Base-by-base conservation (phyloP, 2,888 invertebrate genomes). In the Cerastoderma edule region DNA sequence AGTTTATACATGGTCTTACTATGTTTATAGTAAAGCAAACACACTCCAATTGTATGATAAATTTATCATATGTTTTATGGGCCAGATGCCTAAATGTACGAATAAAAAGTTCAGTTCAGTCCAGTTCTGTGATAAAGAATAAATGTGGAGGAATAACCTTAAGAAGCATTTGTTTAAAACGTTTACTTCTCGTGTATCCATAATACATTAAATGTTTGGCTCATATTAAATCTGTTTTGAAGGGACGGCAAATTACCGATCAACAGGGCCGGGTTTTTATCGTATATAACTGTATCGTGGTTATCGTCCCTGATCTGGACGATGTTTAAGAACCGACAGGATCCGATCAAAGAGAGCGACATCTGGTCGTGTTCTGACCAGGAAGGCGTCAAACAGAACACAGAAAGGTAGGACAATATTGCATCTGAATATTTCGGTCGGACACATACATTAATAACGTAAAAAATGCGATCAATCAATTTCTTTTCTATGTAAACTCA, bases 241-340 rank as follows among this genome's bases (percentile, higher is more conserved):
- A 82, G 86, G 39, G 86, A 86, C 69, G 86, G 86, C 2, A 84
- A 78, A 28, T 60, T 86, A 10, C 86, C 86, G 0, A 64, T 86
- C 6, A 85, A 84, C 54, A 80, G 78, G 30, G 80, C 70, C 0
- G 85, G 85, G 4, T 78, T 86, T 10, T 84, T 86, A 39, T 86
- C 86, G 3, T 86, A 80, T 35, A 33, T 83, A 1, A 83, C 80
- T 30, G 22, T 85, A 22, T 64, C 78, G 10, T 86, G 86, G 86
- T 75, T 86, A 19, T 68, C 83, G n/a, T 64, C 77, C 0, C 67
- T 85, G 8, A 74, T 86, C 3, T 77, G 79, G 85, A 81, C 75
- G 46, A 78, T 85, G 67, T 86, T 65, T 66, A 54, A 64, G 30
- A 67, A 84, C 10, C 72, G 82, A 16, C 48, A 75, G 4, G 75